phyloP scores from a whole-genome alignment of 2,797 vertebrate species.

The Lagorchestes hirsutus region DNA sequence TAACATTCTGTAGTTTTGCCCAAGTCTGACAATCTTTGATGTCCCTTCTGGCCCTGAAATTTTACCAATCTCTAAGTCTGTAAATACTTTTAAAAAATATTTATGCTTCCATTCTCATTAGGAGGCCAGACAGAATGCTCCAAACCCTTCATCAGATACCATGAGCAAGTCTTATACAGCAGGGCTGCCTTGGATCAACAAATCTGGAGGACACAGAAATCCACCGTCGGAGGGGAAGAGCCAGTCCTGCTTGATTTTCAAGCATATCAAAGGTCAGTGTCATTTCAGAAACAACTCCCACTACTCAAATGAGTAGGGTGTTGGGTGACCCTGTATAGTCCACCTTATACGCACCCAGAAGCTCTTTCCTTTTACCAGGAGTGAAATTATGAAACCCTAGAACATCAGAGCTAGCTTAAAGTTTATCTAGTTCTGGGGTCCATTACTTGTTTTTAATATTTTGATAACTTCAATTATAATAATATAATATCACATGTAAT shows the following conservation, averaged over 20 bases:
- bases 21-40: neutral
- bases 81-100: neutral
- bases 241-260: constrained; percentile 84
- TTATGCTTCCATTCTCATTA: constrained; percentile 23
- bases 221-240: constrained; percentile 60
- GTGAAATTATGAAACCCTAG: neutral
- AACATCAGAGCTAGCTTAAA: neutral
- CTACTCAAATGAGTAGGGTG: neutral
- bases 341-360: neutral
- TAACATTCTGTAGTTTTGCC: neutral
- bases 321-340: neutral
- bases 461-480: neutral
- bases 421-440: neutral
- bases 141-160: constrained; percentile 85
- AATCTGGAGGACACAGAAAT: constrained; percentile 82
- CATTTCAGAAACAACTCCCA: neutral
- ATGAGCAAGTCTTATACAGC: constrained; percentile 85
- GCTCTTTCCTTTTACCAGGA: neutral
- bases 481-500: no score
- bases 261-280: constrained; percentile 86
- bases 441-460: neutral
- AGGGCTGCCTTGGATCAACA: constrained; percentile 80
- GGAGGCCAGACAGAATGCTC: neutral
- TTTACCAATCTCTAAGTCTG: neutral
- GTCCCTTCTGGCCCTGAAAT: neutral